These are phyloP conservation scores for Poecilia latipinna DNA, from an alignment of 2,113 vertebrate species.

Conservation along the genomic window DNA sequence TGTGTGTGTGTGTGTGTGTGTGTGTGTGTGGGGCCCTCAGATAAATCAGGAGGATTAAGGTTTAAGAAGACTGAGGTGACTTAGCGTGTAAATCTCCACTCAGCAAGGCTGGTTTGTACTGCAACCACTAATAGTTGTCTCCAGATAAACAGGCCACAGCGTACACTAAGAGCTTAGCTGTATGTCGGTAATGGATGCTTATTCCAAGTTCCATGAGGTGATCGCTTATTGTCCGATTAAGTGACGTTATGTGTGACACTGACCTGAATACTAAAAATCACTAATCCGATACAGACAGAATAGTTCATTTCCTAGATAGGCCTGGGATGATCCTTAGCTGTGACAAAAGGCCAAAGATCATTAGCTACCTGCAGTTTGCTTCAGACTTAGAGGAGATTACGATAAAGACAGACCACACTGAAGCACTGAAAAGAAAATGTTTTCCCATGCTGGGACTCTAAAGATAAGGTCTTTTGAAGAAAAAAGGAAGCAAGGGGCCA, in stretches of 20 bases:
- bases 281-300: constrained; percentile 46
- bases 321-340: constrained; percentile 21
- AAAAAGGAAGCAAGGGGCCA: constrained; percentile 6
- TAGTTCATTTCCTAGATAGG: constrained; percentile 51
- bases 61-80: constrained; percentile 82
- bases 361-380: constrained; percentile 31
- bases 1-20: no score
- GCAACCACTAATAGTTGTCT: constrained; percentile 77
- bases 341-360: constrained; percentile 19
- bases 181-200: constrained; percentile 50
- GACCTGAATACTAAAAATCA: constrained; percentile 49
- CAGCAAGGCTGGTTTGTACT: constrained; percentile 76
- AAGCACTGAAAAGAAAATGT: constrained; percentile 5
- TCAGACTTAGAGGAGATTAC: constrained; percentile 19
- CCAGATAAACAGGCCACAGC: constrained; percentile 70
- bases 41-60: constrained; percentile 75
- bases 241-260: constrained; percentile 44
- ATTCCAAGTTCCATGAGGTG: constrained; percentile 36
- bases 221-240: constrained; percentile 25
- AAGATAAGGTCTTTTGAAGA: constrained; percentile 36
- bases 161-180: constrained; percentile 53
- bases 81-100: constrained; percentile 79
- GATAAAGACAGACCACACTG: not conserved
- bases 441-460: constrained; percentile 2
- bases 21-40: no score